Conservation (phyloP, 2,888 invertebrate genomes). For the Diogma glabrata region DNA sequence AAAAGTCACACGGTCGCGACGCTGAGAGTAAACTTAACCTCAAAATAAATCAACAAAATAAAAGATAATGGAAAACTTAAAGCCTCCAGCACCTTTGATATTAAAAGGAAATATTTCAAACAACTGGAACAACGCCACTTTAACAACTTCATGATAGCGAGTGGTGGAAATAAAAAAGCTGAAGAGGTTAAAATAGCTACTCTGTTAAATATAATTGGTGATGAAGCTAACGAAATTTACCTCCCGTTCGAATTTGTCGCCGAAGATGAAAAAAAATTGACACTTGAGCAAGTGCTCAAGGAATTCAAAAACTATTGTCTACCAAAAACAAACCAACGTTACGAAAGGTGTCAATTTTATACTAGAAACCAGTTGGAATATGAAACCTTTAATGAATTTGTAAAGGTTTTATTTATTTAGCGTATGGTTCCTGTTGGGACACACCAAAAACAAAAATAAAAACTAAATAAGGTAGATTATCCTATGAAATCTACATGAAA, state of each 20-base stretch:
- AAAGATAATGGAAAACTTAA: neutral
- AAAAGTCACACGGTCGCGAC: neutral
- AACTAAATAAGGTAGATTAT: too few species aligned
- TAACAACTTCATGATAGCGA: too few species aligned
- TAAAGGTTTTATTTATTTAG: too few species aligned
- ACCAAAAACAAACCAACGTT: neutral
- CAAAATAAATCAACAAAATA: neutral
- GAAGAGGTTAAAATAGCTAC: neutral
- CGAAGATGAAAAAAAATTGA: neutral
- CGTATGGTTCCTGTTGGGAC: too few species aligned
- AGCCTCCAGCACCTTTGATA: neutral
- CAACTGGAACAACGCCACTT: neutral
- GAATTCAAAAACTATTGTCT: neutral
- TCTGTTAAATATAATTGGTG: neutral
- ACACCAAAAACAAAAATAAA: too few species aligned
- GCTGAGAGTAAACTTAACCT: neutral
- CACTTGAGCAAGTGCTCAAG: neutral
- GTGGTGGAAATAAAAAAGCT: neutral
- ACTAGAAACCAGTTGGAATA: neutral
- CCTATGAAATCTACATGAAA: too few species aligned
- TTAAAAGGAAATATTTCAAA: neutral
- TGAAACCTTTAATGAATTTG: neutral
- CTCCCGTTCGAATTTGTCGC: neutral
- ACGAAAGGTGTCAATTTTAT: neutral
- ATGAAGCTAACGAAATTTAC: neutral